These are phyloP conservation scores for Cephalopachus bancanus DNA, from an alignment of 2,797 vertebrate genomes.

Conservation along the genomic window DNA sequence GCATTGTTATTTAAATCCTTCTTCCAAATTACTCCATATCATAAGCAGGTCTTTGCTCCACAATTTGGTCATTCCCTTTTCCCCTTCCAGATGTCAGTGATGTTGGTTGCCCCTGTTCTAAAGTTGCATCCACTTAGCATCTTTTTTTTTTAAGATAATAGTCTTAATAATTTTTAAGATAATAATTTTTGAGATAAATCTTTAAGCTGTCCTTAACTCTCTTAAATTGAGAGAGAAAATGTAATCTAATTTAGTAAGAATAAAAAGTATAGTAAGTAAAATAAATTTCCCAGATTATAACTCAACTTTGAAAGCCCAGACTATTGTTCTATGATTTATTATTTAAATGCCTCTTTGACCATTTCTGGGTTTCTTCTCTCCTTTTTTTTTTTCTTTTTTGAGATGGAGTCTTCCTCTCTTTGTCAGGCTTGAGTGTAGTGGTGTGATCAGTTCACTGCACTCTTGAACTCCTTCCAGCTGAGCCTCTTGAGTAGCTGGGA, in stretches of 20 bases:
- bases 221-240: constrained; percentile 21
- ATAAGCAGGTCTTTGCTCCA: constrained; percentile 2
- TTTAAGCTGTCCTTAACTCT: constrained; percentile 11
- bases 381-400: too few species aligned
- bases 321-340: neutral
- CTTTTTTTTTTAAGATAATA: constrained; percentile 18
- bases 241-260: constrained; percentile 33
- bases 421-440: too few species aligned
- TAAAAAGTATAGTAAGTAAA: constrained; percentile 26
- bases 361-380: neutral
- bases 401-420: too few species aligned
- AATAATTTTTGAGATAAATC: neutral
- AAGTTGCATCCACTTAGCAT: constrained; percentile 8
- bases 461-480: too few species aligned
- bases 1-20: constrained; percentile 59
- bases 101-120: neutral
- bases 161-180: neutral
- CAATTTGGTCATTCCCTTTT: constrained; percentile 1
- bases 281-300: neutral
- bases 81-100: constrained; percentile 3
- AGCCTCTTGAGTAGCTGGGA: too few species aligned
- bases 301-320: neutral
- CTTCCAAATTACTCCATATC: neutral
- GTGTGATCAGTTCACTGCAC: too few species aligned
- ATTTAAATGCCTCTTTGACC: neutral